Percentiles rank a stretch among this genome's conserved stretches.
Conservation (phyloP, 2,888 invertebrate genomes). For the Nomada ferruginata region DNA sequence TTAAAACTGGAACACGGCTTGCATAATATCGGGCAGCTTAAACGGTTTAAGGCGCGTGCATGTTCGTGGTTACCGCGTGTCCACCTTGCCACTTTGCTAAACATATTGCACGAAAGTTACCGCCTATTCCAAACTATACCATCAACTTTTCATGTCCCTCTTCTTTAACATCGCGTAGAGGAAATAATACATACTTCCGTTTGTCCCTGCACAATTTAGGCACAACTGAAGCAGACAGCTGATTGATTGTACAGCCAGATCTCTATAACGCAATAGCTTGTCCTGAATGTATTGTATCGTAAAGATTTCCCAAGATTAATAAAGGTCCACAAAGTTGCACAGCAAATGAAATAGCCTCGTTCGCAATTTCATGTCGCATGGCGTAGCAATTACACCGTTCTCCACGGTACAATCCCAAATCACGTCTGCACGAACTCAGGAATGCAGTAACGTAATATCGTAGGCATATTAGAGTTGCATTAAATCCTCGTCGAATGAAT, state of each 20-base stretch:
- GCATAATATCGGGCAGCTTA: conserved; percentile 80
- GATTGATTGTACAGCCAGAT: neutral
- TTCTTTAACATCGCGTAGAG: neutral
- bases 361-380: conserved; percentile 10
- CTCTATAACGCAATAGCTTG: neutral
- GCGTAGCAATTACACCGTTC: conserved; percentile 28
- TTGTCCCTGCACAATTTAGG: no score
- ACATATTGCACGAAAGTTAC: conserved; percentile 40
- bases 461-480: neutral
- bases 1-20: conserved; percentile 82
- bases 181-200: neutral
- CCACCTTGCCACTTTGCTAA: conserved; percentile 35
- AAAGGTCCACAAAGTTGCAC: neutral
- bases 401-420: conserved; percentile 28
- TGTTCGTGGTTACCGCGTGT: conserved; percentile 47
- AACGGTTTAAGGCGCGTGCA: conserved; percentile 74
- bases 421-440: conserved; percentile 26
- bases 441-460: conserved; percentile 20
- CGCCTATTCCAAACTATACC: neutral
- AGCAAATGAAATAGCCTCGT: conserved; percentile 29
- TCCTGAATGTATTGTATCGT: neutral
- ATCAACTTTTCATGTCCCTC: neutral
- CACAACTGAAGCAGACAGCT: neutral
- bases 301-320: conserved; percentile 16
- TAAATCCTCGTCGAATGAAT: conserved; percentile 1